Percentiles rank a stretch among this genome's conserved stretches.
Conservation (phyloP, 2,888 invertebrate species). For the Arrhopalites spinosus region DNA sequence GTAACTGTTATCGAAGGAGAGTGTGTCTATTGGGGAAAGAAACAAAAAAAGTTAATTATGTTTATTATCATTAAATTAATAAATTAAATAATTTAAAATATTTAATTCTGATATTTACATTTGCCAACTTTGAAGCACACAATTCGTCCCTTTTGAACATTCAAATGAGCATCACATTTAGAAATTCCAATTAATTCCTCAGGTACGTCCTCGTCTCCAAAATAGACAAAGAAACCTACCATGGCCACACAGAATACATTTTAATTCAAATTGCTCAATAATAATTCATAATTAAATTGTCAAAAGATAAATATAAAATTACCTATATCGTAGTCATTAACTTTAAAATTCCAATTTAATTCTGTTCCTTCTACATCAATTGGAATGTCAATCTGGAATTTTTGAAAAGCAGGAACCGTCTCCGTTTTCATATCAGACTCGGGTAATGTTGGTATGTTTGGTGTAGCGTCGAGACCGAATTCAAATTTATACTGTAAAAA, state of each 20-base stretch:
- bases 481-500: constrained; percentile 21
- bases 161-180: constrained; percentile 24
- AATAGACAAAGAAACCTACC: no score
- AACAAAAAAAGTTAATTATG: not conserved
- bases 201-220: not conserved
- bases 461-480: constrained; percentile 11
- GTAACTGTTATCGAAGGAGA: constrained; percentile 23
- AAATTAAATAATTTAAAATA: not conserved
- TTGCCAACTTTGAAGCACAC: not conserved
- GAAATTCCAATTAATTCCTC: not conserved
- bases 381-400: not conserved
- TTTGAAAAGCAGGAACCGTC: not conserved
- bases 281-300: no score
- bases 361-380: not conserved
- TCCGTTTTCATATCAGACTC: constrained; percentile 9
- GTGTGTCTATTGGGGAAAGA: constrained; percentile 5
- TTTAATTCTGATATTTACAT: constrained; percentile 6
- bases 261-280: no score
- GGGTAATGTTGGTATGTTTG: not conserved
- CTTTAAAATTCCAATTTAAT: constrained; percentile 28
- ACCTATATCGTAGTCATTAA: constrained; percentile 25
- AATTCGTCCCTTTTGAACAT: constrained; percentile 15
- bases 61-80: not conserved
- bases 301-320: no score
- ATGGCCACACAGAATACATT: no score